Conservation (phyloP, 2,888 invertebrate genomes). For the Cephalotes varians region DNA sequence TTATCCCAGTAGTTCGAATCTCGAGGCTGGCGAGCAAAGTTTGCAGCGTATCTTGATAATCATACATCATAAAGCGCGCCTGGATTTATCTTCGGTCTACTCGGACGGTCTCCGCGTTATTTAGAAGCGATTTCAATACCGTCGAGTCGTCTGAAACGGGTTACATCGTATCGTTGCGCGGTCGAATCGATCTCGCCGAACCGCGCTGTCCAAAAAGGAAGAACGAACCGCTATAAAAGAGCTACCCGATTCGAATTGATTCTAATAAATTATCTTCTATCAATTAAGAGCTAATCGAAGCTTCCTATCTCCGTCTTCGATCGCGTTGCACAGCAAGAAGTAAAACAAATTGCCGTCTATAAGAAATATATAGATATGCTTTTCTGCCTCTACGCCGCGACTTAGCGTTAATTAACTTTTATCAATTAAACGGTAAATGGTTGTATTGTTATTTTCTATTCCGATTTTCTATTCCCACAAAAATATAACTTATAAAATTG, state of each 20-base stretch:
- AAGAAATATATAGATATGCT: not conserved
- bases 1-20: slow-evolving; percentile 54
- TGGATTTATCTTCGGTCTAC: slow-evolving; percentile 39
- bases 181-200: slow-evolving; percentile 37
- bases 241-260: slow-evolving; percentile 51
- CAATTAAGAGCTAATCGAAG: slow-evolving; percentile 51
- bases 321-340: slow-evolving; percentile 33
- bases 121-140: slow-evolving; percentile 46
- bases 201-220: slow-evolving; percentile 16
- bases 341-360: slow-evolving; percentile 16
- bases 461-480: not conserved
- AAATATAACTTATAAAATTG: not conserved
- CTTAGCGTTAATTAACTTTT: slow-evolving; percentile 41
- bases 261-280: slow-evolving; percentile 54
- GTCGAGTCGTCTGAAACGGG: slow-evolving; percentile 12
- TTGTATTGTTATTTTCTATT: slow-evolving; percentile 4
- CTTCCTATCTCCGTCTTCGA: slow-evolving; percentile 34
- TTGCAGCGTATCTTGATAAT: slow-evolving; percentile 47
- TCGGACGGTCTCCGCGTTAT: slow-evolving; percentile 31
- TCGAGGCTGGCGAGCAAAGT: slow-evolving; percentile 30
- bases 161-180: slow-evolving; percentile 21
- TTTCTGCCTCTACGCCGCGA: not conserved
- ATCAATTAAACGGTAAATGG: slow-evolving; percentile 5
- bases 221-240: slow-evolving; percentile 23
- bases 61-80: slow-evolving; percentile 45